phyloP scores from a whole-genome alignment of 1,140 invertebrate genomes.

The Diorhabda carinulata region DNA sequence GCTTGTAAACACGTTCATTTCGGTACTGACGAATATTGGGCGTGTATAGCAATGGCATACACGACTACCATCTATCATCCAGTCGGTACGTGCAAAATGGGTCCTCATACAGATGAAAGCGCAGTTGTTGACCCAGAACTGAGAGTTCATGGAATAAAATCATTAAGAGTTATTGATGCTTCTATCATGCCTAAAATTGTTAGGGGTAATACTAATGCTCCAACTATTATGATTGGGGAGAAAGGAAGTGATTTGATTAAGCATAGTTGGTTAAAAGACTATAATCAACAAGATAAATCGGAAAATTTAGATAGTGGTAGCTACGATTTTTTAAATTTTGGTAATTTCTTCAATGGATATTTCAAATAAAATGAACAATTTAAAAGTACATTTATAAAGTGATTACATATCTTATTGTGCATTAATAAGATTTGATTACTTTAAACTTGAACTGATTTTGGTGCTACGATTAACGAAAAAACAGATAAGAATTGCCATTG shows the following conservation, averaged over 20 bases:
- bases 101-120: constrained; percentile 40
- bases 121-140: constrained; percentile 47
- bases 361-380: no score
- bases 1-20: constrained; percentile 46
- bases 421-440: no score
- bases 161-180: constrained; percentile 47
- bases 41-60: constrained; percentile 48
- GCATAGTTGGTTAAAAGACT: constrained; percentile 38
- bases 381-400: no score
- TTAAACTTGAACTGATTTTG: no score
- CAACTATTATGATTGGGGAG: constrained; percentile 67
- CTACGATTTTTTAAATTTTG: background rate
- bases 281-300: background rate
- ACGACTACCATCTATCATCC: constrained; percentile 52
- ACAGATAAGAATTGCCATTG: no score
- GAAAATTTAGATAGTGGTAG: background rate
- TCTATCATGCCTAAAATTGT: constrained; percentile 54
- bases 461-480: no score
- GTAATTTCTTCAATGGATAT: constrained; percentile 5
- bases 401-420: no score
- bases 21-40: constrained; percentile 53
- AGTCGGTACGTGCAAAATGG: constrained; percentile 62
- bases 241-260: constrained; percentile 64
- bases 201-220: constrained; percentile 62
- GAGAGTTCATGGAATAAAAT: constrained; percentile 41